Percentiles rank a stretch among this genome's conserved stretches.
phyloP scores from a whole-genome alignment of 2,888 invertebrate species.

The Ischnus inquisitorius region DNA sequence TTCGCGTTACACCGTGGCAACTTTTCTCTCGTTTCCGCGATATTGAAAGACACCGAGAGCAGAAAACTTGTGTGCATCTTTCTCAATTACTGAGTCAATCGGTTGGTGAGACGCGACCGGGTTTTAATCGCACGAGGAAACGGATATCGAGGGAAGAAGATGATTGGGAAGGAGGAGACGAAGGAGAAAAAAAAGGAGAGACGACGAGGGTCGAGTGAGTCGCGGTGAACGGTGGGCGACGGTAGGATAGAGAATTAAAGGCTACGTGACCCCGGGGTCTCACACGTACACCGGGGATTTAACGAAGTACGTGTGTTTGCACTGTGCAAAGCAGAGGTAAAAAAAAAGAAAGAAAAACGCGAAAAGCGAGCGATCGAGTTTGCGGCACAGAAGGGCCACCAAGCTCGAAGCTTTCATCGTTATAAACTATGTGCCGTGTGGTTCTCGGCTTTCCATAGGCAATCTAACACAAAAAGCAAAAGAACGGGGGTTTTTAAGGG shows the following conservation, averaged over 20 bases:
- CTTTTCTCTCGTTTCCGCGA: neutral
- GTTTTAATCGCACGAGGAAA: slow-evolving; percentile 62
- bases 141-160: slow-evolving; percentile 43
- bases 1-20: neutral
- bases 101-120: slow-evolving; percentile 50
- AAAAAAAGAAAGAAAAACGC: slow-evolving; percentile 22
- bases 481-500: too few relatives aligned
- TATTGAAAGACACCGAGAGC: slow-evolving; percentile 30
- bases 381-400: neutral
- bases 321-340: slow-evolving; percentile 36
- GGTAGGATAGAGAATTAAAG: slow-evolving; percentile 60
- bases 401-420: slow-evolving; percentile 40
- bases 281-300: slow-evolving; percentile 59
- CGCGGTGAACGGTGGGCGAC: neutral
- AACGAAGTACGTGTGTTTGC: slow-evolving; percentile 68
- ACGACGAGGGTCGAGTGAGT: neutral
- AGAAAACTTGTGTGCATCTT: slow-evolving; percentile 47
- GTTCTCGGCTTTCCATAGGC: slow-evolving; percentile 55
- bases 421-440: slow-evolving; percentile 13
- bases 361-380: slow-evolving; percentile 15
- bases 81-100: slow-evolving; percentile 57
- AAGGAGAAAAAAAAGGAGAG: neutral
- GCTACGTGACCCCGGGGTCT: slow-evolving; percentile 59
- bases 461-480: slow-evolving; percentile 31
- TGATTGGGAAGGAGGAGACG: neutral